phyloP scores from a whole-genome alignment of 37 sponge, comb jelly and placozoan genomes.

The Halichondria panicea region DNA sequence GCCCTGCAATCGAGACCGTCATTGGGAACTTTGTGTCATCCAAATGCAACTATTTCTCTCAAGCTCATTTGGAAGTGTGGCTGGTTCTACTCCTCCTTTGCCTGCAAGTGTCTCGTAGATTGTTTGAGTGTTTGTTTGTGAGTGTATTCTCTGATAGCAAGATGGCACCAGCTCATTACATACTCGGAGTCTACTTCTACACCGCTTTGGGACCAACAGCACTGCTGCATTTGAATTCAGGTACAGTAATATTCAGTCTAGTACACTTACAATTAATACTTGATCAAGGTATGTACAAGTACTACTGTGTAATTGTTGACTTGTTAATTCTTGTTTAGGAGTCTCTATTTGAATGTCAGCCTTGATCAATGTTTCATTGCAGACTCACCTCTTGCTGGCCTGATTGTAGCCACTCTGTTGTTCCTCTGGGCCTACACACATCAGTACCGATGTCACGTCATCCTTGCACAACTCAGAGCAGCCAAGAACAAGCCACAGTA shows the following conservation, averaged over 20 bases:
- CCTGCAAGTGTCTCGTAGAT: constrained; percentile 56
- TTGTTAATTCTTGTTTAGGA: too few species aligned
- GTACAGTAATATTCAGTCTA: neutral
- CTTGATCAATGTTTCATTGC: too few species aligned
- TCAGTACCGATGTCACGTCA: too few species aligned
- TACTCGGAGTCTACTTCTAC: constrained; percentile 70
- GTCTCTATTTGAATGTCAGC: too few species aligned
- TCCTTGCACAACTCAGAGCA: too few species aligned
- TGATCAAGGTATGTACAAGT: too few species aligned
- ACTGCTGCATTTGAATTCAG: constrained; percentile 19
- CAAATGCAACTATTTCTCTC: neutral
- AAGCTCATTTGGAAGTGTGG: constrained; percentile 39
- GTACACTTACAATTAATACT: too few species aligned
- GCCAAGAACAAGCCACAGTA: too few species aligned
- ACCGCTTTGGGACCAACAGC: constrained; percentile 41
- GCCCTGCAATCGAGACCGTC: neutral
- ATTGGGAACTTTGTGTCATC: constrained; percentile 4
- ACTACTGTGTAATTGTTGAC: too few species aligned
- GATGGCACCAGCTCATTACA: constrained; percentile 71
- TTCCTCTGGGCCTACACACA: too few species aligned
- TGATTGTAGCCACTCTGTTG: too few species aligned
- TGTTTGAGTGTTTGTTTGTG: constrained; percentile 77
- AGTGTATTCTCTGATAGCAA: constrained; percentile 36
- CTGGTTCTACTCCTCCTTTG: constrained; percentile 41
- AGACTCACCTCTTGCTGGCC: too few species aligned